A percentile compares a stretch with the other conserved stretches of the same genome.
Evolutionary conservation across 2,888 invertebrate species (phyloP).

Genomic region (Laspeyria flexula): DNA sequence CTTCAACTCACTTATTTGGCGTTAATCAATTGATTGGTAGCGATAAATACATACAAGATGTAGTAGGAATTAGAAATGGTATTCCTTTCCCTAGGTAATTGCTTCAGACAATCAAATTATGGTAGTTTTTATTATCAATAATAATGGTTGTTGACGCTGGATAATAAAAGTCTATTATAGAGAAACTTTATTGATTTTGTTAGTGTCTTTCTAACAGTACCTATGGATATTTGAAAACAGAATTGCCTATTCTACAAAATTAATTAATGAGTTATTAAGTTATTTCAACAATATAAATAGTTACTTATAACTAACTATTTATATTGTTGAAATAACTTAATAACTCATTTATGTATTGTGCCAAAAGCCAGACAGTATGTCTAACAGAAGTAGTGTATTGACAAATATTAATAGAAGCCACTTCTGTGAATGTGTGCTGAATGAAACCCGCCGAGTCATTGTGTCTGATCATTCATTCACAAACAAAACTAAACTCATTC

Average conservation of each 20-base stretch:
- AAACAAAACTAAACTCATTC: conserved; percentile 26
- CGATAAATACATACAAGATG: conserved; percentile 3
- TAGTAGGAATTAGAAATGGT: conserved; percentile 16
- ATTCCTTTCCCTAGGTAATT: conserved; percentile 18
- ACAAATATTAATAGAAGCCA: conserved; percentile 33
- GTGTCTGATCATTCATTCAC: conserved; percentile 48
- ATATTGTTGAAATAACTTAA: background rate
- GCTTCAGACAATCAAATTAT: background rate
- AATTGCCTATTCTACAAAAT: no score
- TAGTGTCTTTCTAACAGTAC: no score
- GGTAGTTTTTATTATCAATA: background rate
- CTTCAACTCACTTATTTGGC: conserved; percentile 12
- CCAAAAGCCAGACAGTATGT: conserved; percentile 26
- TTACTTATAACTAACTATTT: background rate
- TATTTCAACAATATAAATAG: background rate
- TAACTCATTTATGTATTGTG: background rate
- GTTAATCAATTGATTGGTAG: conserved; percentile 17
- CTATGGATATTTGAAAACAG: no score
- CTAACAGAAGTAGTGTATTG: conserved; percentile 26
- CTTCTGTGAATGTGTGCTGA: conserved; percentile 31
- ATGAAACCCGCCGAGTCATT: conserved; percentile 47
- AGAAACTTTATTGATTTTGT: background rate
- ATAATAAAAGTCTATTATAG: background rate
- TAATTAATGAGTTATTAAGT: background rate
- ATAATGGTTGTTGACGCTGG: background rate